Conservation (phyloP, 2,113 vertebrate genomes). For the Dunckerocampus dactyliophorus region DNA sequence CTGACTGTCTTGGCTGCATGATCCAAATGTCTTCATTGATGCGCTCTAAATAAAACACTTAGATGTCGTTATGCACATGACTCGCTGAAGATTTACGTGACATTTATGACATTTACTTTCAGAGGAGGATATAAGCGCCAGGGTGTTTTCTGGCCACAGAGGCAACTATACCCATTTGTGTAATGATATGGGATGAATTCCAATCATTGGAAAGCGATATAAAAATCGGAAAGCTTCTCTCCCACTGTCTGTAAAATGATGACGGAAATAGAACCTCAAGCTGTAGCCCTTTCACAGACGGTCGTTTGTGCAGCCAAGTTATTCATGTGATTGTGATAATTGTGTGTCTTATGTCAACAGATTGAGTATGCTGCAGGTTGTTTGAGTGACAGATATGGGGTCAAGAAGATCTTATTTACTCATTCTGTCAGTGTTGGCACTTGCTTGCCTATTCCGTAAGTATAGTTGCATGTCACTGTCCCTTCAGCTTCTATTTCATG, state of each 20-base stretch:
- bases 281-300: conserved; percentile 46
- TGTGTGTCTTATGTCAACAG: conserved; percentile 54
- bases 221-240: conserved; percentile 35
- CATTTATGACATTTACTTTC: conserved; percentile 60
- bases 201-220: conserved; percentile 63
- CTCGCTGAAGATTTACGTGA: conserved; percentile 57
- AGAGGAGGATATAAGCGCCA: conserved; percentile 33
- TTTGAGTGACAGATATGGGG: conserved; percentile 68
- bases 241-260: conserved; percentile 42
- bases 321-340: conserved; percentile 57
- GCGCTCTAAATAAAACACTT: conserved; percentile 60
- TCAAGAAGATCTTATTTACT: conserved; percentile 40
- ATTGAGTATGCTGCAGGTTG: conserved; percentile 57
- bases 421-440: conserved; percentile 41
- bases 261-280: conserved; percentile 49
- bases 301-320: conserved; percentile 41
- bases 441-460: conserved; percentile 65
- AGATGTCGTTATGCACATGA: conserved; percentile 47
- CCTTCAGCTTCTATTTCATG: not conserved
- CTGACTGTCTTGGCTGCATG: conserved; percentile 24
- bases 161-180: conserved; percentile 55
- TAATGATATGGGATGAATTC: conserved; percentile 68
- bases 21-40: conserved; percentile 49
- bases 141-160: conserved; percentile 46
- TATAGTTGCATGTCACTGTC: conserved; percentile 18